These are phyloP conservation scores for Drosophila mulleri DNA, from an alignment of 2,888 invertebrate genomes.

Conservation along the genomic window DNA sequence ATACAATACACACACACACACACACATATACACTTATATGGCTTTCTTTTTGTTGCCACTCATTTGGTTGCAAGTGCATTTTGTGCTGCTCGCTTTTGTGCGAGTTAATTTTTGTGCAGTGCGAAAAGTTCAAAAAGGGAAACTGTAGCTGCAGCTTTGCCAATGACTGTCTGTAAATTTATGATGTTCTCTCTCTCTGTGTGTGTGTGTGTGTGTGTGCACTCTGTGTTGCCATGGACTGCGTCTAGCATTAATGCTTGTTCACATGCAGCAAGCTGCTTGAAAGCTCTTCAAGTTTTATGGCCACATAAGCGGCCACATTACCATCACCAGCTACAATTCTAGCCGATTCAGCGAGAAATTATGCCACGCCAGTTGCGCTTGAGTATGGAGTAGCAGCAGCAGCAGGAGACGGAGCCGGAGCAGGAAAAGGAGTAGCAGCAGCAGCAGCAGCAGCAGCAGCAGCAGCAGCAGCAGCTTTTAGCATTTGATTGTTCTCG, in stretches of 20 bases:
- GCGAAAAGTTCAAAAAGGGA: constrained; percentile 25
- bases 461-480: neutral
- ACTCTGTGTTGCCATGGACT: constrained; percentile 15
- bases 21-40: constrained; percentile 2
- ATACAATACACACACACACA: neutral
- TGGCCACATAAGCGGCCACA: constrained; percentile 70
- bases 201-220: constrained; percentile 18
- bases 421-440: neutral
- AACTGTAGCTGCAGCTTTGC: constrained; percentile 24
- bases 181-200: constrained; percentile 5
- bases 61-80: constrained; percentile 58
- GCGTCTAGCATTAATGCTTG: constrained; percentile 42
- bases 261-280: constrained; percentile 37
- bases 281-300: constrained; percentile 68
- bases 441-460: neutral
- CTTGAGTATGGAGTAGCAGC: constrained; percentile 11
- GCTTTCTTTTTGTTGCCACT: constrained; percentile 31
- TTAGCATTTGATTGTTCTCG: constrained; percentile 7
- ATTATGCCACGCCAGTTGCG: constrained; percentile 37
- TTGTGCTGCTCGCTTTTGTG: constrained; percentile 50
- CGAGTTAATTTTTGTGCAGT: constrained; percentile 24
- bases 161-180: constrained; percentile 22
- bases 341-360: constrained; percentile 69
- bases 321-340: constrained; percentile 53
- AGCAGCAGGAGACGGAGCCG: too few relatives aligned